Conservation (phyloP, 2,888 invertebrate species). For the Parnassius apollo region DNA sequence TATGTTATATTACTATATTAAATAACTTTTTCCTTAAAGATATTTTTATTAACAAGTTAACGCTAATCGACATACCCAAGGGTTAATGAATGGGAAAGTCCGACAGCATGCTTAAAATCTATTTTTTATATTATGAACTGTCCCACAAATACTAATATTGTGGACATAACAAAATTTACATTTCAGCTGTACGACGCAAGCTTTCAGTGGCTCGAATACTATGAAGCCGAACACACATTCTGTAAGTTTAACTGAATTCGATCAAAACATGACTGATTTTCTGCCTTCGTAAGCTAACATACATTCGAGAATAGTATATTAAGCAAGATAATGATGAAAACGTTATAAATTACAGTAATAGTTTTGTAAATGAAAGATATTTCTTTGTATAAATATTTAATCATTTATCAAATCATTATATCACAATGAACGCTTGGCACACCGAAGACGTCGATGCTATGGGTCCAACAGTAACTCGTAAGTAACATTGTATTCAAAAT, state of each 20-base stretch:
- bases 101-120: too few species aligned
- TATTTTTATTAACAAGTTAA: too few species aligned
- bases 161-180: conserved; percentile 41
- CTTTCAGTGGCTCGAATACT: conserved; percentile 64
- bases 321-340: background rate
- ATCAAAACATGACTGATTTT: background rate
- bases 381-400: background rate
- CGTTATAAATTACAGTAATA: too few species aligned
- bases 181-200: conserved; percentile 36
- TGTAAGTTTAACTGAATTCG: background rate
- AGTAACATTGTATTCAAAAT: conserved; percentile 32
- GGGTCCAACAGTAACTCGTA: conserved; percentile 68
- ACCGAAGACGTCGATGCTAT: conserved; percentile 57
- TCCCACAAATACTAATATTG: conserved; percentile 21
- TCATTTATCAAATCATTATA: conserved; percentile 1
- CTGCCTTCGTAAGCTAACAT: background rate
- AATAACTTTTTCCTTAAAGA: too few species aligned
- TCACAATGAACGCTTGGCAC: conserved; percentile 66
- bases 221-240: conserved; percentile 43
- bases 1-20: too few species aligned
- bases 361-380: background rate
- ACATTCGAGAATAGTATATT: background rate
- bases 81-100: too few species aligned
- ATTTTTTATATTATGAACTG: background rate
- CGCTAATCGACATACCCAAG: too few species aligned